Evolutionary conservation across 2,797 vertebrate species (phyloP), one percentile per base, ranked within the genome.

Genomic region (Pagetopsis macropterus): DNA sequence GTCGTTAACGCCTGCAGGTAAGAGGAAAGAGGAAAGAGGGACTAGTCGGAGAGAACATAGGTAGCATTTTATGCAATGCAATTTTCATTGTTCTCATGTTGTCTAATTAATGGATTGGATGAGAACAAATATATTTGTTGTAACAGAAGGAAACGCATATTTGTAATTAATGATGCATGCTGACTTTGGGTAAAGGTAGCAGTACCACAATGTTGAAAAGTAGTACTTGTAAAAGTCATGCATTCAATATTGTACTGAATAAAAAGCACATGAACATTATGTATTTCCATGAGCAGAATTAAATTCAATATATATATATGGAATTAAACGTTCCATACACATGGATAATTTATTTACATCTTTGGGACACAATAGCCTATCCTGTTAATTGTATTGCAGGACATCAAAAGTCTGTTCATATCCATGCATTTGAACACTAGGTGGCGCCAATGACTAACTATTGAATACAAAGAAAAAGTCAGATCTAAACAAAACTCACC

Each of bases 351-450:
- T 27, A 27, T 27, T 27, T 27, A 27, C 4, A 27, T 27, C 1
- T 27, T 27, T 27, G 27, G 33, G 33, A 37, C 33, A 37, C 8
- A 33, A 37, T 21, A 21, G 21, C 0, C 33, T 37, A 9, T 9
- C 6, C 33, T 37, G 6, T 37, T 37, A 1, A 9, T 37, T 37
- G 6, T 37, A 37, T 37, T 37, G 6, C 33, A 37, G 33, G 33
- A 37, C 5, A 37, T 37, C 7, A 37, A 9, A 27, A 9, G 33
- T 7, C 33, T 37, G 33, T 9, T 37, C 33, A 37, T 37, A 37
- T 37, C 33, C 33, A 37, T 37, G 33, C 33, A 37, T 37, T 7
- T 37, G 44, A 75, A 1, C 89, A 83, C 78, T 37, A 87, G 90
- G 65, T 85, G 88, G 89, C 33, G 23, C 1, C 71, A 83, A 7